Conservation (phyloP, 2,888 invertebrate genomes). For the Phytoseiulus persimilis region DNA sequence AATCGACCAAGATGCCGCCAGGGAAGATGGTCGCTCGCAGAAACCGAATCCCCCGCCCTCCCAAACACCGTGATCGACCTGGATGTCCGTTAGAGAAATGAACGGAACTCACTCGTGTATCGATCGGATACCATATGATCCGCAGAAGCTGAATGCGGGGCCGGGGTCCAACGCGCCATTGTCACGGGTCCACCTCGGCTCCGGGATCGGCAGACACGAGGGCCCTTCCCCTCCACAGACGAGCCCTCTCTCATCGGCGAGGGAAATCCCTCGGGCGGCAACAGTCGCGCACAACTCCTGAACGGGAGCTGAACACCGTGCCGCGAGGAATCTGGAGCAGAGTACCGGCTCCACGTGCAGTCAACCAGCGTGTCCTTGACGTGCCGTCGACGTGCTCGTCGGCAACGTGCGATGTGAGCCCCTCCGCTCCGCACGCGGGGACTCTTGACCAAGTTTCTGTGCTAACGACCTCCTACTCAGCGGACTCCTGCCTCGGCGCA, state of each 20-base stretch:
- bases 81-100: too few species aligned
- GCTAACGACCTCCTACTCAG: not conserved
- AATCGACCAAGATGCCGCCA: too few species aligned
- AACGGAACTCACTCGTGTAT: too few species aligned
- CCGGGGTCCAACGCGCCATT: not conserved
- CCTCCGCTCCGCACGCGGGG: not conserved
- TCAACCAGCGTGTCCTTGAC: not conserved
- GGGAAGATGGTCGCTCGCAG: too few species aligned
- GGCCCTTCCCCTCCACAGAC: not conserved
- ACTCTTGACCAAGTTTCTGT: not conserved
- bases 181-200: not conserved
- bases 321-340: not conserved
- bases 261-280: not conserved
- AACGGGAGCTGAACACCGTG: not conserved
- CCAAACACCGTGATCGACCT: too few species aligned
- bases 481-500: too few species aligned
- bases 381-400: not conserved
- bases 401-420: not conserved
- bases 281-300: constrained; percentile 5
- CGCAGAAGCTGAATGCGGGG: too few species aligned
- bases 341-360: not conserved
- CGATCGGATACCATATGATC: too few species aligned
- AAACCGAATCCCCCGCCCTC: too few species aligned
- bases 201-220: not conserved
- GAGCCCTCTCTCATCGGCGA: not conserved